Base-by-base conservation (phyloP, 2,113 vertebrate species). In the Rhegmatorhina hoffmannsi region DNA sequence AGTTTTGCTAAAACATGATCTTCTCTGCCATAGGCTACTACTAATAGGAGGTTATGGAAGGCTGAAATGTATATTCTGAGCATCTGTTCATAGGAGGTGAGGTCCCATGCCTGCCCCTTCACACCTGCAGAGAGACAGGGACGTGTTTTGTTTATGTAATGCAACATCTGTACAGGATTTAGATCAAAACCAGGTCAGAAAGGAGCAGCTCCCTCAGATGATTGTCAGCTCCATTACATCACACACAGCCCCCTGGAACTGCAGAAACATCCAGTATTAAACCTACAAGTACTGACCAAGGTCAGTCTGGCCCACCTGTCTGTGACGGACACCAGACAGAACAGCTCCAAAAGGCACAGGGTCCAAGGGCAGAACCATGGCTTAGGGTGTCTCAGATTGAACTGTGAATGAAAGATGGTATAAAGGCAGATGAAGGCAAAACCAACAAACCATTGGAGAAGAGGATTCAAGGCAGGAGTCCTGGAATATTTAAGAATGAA, bases 101-200 rank as follows among this genome's bases (percentile, higher is more conserved):
- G 43, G 50, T 21, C 69, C 80, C 76, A 16, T 1, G 1, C 33
- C 59, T 53, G 44, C 17, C 53, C 58, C 70, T 83, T 64, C n/a
- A 52, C 0, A 64, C 56, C 58, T 69, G 17, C 31, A 76, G 60
- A 76, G 62, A 67, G 47, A 25, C 9, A 33, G 1, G 4, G 6
- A 3, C 0, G 0, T 80, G 23, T 20, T 66, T 23, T 0, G 0
- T 26, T 70, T 43, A 17, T 31, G 17, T 15, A 79, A 44, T 10
- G 33, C 55, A 68, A 34, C 4, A 2, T 21, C n/a, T 17, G 23
- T 4, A 21, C 8, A 76, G 59, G 44, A 77, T 44, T 40, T 10
- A 20, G 36, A 58, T 7, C 53, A 60, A 53, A 46, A 6, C 19
- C 16, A 29, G 84, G 53, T 69, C 49, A 66, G 78, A 69, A 78